Evolutionary conservation across 2,797 vertebrate species (phyloP), one percentile per base, ranked within the genome.

Genomic region (Notolabrus celidotus): DNA sequence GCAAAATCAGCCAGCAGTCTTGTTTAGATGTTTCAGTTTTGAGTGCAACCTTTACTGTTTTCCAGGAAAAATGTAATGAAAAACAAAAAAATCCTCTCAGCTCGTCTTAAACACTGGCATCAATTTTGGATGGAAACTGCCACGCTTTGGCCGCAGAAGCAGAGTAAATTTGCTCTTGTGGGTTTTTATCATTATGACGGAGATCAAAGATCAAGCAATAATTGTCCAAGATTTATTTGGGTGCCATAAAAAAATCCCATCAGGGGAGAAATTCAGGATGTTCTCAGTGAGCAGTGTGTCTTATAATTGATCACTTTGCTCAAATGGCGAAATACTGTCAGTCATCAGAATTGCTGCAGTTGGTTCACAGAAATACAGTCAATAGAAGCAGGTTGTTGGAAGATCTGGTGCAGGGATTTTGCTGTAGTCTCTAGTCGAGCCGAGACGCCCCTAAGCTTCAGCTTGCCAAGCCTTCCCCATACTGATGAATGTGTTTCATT

Each of bases 161-260:
- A 15, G 69, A 57, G 38, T 51, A 49, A 65, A 83, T 86, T 80
- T 63, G 41, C 82, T 85, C 79, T 71, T 71, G 79, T 65, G 79
- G 76, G 61, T 74, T 84, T 79, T 84, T 77, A 83, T 83, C 74
- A 79, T 77, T 82, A 85, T 74, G 58, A 79, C 25, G 27, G 52
- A 57, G 85, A 88, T 73, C 76, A 88, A 79, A 82, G 87, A 86
- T 89, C 74, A 84, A 43, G 63, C 78, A 61, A 78, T 82, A 80
- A 86, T 79, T 66, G 78, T 63, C 67, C 45, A 62, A 79, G 76
- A 82, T 85, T 74, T 76, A 83, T 74, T 74, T 58, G 34, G 66
- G 66, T 68, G 76, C 77, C n/a, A 73, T 76, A 72, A 77, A 83
- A 51, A 80, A 74, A 75, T 71, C 61, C 50, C 84, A 80, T 73